Conservation (phyloP, 2,797 vertebrate species). For the Diglossa cyanea region DNA sequence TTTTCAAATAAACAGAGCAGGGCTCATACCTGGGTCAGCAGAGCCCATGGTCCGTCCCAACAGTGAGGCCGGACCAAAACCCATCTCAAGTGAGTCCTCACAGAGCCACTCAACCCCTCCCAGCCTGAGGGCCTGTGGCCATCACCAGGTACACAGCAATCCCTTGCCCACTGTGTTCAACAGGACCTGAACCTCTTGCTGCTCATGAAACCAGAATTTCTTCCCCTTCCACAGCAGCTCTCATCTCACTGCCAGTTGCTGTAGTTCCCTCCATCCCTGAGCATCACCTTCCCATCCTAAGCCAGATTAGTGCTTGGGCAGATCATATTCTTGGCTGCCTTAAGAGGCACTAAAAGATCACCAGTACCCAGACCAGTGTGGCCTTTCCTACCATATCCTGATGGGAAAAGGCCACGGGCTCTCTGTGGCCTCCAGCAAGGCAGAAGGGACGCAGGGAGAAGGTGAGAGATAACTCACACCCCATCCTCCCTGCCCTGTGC, state of each 20-base stretch:
- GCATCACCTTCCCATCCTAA: background rate
- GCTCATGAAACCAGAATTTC: background rate
- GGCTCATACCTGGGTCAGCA: background rate
- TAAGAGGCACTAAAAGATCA: constrained; percentile 15
- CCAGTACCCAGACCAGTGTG: rapidly evolving
- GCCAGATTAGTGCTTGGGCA: background rate
- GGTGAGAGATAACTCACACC: background rate
- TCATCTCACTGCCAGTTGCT: rapidly evolving
- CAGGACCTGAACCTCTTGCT: background rate
- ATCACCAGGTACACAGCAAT: background rate
- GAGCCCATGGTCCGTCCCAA: background rate
- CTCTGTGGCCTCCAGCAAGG: background rate
- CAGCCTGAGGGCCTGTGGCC: rapidly evolving
- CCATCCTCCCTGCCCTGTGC: background rate
- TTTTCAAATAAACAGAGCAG: background rate
- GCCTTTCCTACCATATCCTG: background rate
- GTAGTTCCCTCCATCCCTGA: background rate
- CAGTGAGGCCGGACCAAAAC: background rate
- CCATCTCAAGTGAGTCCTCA: background rate
- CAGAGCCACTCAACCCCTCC: background rate
- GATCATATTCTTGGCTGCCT: background rate
- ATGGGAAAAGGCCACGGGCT: background rate
- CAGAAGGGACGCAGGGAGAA: background rate
- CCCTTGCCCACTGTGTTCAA: rapidly evolving
- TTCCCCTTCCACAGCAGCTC: background rate